Evolutionary conservation across 1,140 invertebrate species (phyloP).

Genomic region (Cryptotermes secundus): DNA sequence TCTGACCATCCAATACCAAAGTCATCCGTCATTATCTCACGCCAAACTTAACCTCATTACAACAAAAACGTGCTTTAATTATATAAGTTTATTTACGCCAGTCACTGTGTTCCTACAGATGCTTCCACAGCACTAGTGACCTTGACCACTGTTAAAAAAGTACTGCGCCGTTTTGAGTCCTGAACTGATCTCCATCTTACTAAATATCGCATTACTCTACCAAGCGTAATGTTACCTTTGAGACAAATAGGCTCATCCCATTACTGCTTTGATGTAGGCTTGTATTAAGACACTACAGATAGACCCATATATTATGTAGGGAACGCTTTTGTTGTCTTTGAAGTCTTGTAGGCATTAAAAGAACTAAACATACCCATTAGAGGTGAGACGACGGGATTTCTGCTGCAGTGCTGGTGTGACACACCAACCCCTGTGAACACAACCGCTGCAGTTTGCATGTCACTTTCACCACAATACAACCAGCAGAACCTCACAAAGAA

Average conservation of each 20-base stretch:
- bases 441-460: not conserved
- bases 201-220: not conserved
- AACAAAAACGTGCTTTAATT: too few species aligned
- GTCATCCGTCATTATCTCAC: too few species aligned
- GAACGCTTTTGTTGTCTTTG: not conserved
- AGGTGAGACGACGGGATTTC: not conserved
- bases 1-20: too few species aligned
- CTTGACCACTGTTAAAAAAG: too few species aligned
- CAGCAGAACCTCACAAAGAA: not conserved
- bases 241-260: not conserved
- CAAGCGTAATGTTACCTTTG: not conserved
- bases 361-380: not conserved
- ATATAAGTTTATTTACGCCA: too few species aligned
- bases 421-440: not conserved
- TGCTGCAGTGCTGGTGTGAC: not conserved
- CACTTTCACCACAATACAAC: slow-evolving; percentile 3
- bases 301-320: not conserved
- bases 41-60: too few species aligned
- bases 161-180: not conserved
- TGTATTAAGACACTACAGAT: not conserved
- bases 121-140: too few species aligned
- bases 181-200: not conserved
- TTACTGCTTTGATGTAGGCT: not conserved
- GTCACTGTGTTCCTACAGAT: too few species aligned
- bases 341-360: not conserved